Evolutionary conservation across 2,113 vertebrate species (phyloP).

Genomic region (Coturnix japonica): DNA sequence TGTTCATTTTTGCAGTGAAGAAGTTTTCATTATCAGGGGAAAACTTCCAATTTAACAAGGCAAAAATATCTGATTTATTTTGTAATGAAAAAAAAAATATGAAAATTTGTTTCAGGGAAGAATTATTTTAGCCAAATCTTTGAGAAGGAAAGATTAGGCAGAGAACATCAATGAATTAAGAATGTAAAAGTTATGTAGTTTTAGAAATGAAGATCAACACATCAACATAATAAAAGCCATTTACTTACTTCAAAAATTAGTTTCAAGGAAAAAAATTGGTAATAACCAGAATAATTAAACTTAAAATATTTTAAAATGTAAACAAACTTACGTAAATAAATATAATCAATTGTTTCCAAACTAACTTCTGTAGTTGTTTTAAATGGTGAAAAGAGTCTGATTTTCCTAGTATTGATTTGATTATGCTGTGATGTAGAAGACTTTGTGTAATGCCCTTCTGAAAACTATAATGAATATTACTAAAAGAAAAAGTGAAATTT

Average conservation of each 20-base stretch:
- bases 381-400: not conserved
- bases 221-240: not conserved
- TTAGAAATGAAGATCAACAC: not conserved
- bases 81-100: not conserved
- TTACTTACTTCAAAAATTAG: not conserved
- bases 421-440: not conserved
- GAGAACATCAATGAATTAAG: not conserved
- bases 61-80: not conserved
- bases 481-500: not conserved
- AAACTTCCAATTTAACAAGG: not conserved
- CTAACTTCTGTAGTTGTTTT: not conserved
- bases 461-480: not conserved
- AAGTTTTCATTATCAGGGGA: not conserved
- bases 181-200: not conserved
- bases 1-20: not conserved
- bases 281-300: not conserved
- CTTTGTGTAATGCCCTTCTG: not conserved
- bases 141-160: not conserved
- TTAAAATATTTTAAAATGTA: not conserved
- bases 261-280: not conserved
- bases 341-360: accelerated
- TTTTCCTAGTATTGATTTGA: not conserved
- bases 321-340: accelerated
- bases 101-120: not conserved
- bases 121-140: not conserved